phyloP scores from a whole-genome alignment of 2,113 vertebrate species.

The Dicerorhinus sumatrensis region DNA sequence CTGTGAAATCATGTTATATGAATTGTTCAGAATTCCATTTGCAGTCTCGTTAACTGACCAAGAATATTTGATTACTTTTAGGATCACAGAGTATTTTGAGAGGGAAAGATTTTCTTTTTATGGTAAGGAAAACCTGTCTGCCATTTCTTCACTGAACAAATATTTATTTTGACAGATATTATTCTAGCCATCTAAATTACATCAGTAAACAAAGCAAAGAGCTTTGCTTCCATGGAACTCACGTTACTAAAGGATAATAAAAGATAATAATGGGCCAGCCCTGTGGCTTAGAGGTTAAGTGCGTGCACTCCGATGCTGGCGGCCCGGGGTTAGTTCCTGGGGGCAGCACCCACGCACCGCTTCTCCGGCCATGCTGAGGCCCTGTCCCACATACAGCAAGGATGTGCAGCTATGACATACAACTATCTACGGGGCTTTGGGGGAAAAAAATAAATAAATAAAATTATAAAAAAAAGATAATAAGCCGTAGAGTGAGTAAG shows the following conservation, averaged over 20 bases:
- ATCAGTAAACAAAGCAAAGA: background rate
- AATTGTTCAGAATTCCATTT: background rate
- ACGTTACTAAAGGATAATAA: background rate
- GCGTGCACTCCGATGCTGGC: no score
- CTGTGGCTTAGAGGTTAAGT: no score
- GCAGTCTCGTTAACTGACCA: background rate
- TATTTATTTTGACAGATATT: background rate
- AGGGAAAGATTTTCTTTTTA: background rate
- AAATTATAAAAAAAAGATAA: background rate
- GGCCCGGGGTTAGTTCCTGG: no score
- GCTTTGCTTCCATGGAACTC: background rate
- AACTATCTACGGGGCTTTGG: no score
- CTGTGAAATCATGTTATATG: background rate
- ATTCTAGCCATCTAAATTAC: background rate
- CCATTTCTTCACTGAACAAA: background rate
- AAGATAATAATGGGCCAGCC: background rate
- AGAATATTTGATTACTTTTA: constrained; percentile 11
- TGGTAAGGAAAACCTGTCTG: background rate
- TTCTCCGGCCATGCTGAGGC: no score
- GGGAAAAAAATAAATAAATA: no score
- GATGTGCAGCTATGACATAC: no score
- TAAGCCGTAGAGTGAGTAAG: background rate
- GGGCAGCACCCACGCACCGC: no score
- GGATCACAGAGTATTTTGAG: background rate
- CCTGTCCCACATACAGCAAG: no score